A percentile compares a stretch with the other conserved stretches of the same genome.
Conservation (phyloP, 2,888 invertebrate species). For the Fragum fragum region DNA sequence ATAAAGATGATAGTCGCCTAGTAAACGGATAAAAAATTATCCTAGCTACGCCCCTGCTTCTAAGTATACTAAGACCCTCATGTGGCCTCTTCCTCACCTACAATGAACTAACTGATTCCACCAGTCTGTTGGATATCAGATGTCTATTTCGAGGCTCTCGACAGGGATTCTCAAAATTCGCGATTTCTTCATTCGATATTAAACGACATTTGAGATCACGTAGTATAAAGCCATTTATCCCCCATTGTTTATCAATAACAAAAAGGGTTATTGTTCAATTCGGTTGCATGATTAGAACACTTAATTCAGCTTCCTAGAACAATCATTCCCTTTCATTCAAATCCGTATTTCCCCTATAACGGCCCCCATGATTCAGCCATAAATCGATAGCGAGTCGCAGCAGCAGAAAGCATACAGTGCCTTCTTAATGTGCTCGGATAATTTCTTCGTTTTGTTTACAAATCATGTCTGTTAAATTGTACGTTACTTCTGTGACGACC, state of each 20-base stretch:
- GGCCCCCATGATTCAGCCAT: constrained; percentile 13
- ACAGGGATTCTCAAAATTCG: constrained; percentile 34
- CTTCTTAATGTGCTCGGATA: constrained; percentile 1
- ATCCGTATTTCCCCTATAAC: background rate
- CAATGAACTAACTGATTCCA: constrained; percentile 36
- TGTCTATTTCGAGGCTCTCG: constrained; percentile 20
- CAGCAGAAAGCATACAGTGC: constrained; percentile 25
- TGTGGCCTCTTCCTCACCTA: constrained; percentile 25
- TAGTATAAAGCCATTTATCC: background rate
- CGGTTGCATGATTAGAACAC: background rate
- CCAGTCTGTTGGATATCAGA: constrained; percentile 42
- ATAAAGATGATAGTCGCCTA: too few relatives aligned
- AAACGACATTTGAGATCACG: background rate
- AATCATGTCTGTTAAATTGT: constrained; percentile 39
- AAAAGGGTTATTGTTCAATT: background rate
- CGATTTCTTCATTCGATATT: background rate
- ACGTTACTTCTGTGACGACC: constrained; percentile 61
- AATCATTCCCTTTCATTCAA: background rate
- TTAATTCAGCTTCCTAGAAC: background rate
- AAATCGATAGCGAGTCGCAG: constrained; percentile 23
- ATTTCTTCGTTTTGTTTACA: constrained; percentile 5
- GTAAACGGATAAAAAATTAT: too few relatives aligned
- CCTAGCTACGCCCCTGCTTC: too few relatives aligned
- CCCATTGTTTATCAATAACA: background rate
- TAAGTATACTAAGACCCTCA: too few relatives aligned